Percentiles rank a stretch among this genome's conserved stretches.
These are phyloP conservation scores for Prinia subflava DNA, from an alignment of 2,113 vertebrate genomes.

Conservation along the genomic window DNA sequence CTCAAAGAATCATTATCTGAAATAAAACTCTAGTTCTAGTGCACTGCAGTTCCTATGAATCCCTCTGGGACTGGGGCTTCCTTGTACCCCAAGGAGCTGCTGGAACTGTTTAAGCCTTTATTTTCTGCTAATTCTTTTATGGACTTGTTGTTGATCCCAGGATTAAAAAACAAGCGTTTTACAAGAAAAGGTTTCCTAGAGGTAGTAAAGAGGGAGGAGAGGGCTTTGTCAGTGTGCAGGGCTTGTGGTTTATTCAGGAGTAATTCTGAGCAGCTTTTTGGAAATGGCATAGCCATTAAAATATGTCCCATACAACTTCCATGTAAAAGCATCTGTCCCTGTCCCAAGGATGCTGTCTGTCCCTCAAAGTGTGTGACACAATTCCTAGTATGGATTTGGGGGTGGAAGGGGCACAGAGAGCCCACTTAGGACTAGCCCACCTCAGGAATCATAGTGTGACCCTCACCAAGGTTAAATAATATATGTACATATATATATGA, in stretches of 20 bases:
- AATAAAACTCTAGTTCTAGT: background rate
- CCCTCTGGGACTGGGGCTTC: background rate
- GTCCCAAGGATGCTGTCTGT: background rate
- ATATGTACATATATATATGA: too few species aligned
- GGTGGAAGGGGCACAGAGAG: background rate
- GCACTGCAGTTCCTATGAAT: background rate
- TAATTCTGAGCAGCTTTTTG: background rate
- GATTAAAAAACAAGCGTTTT: background rate
- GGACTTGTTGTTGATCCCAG: background rate
- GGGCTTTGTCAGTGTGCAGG: background rate
- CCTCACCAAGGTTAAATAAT: background rate
- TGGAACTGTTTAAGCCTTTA: background rate
- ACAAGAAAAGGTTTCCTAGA: background rate
- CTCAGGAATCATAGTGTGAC: background rate
- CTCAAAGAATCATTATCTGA: background rate
- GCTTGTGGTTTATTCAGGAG: background rate
- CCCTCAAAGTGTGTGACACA: background rate
- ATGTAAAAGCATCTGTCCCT: fast-evolving
- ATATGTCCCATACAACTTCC: background rate
- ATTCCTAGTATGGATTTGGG: background rate
- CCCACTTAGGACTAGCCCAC: background rate
- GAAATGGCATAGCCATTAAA: background rate
- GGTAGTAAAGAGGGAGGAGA: background rate
- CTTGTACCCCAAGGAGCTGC: background rate
- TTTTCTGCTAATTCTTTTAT: background rate